Evolutionary conservation across 2,113 vertebrate genomes (phyloP).

Genomic region (Dromiciops gliroides): DNA sequence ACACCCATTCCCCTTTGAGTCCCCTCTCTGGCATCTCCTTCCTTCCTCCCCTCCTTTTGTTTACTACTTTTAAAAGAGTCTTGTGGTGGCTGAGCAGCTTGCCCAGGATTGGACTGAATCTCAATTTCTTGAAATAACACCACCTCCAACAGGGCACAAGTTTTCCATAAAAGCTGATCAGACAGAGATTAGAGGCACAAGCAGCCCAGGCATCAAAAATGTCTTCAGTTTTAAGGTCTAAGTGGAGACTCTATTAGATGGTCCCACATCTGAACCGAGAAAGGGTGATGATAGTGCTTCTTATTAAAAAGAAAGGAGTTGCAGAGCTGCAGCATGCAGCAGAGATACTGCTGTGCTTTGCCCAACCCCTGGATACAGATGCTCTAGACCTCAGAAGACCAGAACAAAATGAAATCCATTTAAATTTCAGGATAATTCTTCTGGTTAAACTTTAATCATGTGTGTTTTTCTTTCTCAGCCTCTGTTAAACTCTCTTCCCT

Average conservation of each 20-base stretch:
- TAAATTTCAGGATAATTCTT: constrained; percentile 61
- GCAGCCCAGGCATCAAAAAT: neutral
- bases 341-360: constrained; percentile 36
- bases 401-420: constrained; percentile 65
- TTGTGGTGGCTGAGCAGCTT: constrained; percentile 69
- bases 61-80: constrained; percentile 79
- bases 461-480: constrained; percentile 37
- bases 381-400: neutral
- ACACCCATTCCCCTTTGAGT: constrained; percentile 49
- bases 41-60: constrained; percentile 70
- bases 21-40: constrained; percentile 61
- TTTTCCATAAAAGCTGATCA: constrained; percentile 65
- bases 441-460: constrained; percentile 70
- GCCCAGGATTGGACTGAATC: constrained; percentile 71
- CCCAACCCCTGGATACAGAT: constrained; percentile 8
- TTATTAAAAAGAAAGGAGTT: constrained; percentile 60
- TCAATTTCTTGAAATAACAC: constrained; percentile 76
- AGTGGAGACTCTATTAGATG: constrained; percentile 53
- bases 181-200: constrained; percentile 26
- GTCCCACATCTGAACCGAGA: constrained; percentile 55
- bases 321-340: neutral
- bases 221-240: constrained; percentile 44
- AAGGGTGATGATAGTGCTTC: constrained; percentile 41
- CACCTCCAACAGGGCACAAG: constrained; percentile 58
- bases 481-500: constrained; percentile 46